These are phyloP conservation scores for Dinoponera quadriceps DNA, from an alignment of 1,140 invertebrate species.

Conservation along the genomic window DNA sequence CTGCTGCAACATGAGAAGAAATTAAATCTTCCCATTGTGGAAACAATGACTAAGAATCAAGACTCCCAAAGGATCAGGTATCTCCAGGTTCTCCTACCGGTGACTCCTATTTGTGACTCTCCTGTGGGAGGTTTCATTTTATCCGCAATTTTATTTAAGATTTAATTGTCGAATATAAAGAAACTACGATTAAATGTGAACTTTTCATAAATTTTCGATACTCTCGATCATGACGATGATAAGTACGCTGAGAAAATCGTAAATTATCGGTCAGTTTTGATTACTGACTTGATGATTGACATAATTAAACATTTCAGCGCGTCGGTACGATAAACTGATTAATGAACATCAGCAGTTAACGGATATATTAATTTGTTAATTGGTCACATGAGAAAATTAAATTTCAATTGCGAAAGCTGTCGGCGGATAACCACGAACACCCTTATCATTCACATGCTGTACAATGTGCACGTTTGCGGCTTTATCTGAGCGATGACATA, in stretches of 20 bases:
- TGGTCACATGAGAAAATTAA: conserved; percentile 55
- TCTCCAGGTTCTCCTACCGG: too few species aligned
- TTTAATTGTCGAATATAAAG: neutral
- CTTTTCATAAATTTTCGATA: neutral
- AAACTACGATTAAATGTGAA: neutral
- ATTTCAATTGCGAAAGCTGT: conserved; percentile 11
- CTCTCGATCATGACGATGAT: too few species aligned
- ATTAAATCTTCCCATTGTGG: too few species aligned
- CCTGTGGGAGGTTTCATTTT: too few species aligned
- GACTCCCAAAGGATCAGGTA: too few species aligned
- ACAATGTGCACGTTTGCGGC: conserved; percentile 63
- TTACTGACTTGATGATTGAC: neutral
- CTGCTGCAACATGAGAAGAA: too few species aligned
- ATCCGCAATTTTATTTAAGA: neutral
- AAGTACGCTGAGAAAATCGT: neutral
- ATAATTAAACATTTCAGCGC: neutral
- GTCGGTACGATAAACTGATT: neutral
- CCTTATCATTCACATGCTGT: conserved; percentile 56
- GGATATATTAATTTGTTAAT: conserved; percentile 53
- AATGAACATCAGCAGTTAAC: conserved; percentile 25
- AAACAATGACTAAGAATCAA: too few species aligned
- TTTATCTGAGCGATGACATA: conserved; percentile 55
- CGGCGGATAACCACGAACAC: conserved; percentile 10
- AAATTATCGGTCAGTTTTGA: neutral
- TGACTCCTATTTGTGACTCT: too few species aligned